Evolutionary conservation across 2,113 vertebrate species (phyloP), one percentile per base, ranked within the genome.

Genomic region (Verasper variegatus): DNA sequence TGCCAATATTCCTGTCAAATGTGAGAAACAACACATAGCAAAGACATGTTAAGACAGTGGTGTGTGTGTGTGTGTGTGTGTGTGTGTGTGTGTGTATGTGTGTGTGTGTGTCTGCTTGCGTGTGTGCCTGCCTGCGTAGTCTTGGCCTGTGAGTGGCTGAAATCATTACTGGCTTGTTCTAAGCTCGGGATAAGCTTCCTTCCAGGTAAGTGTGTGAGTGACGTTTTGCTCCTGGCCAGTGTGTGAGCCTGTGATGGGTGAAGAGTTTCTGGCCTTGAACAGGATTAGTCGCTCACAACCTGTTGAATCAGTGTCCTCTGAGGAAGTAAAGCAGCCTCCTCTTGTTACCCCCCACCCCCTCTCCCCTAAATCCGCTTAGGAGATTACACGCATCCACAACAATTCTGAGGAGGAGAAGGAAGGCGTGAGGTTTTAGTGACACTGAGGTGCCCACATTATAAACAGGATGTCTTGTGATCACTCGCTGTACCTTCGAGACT

Each of bases 1-100:
- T 97, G 82, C 96, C 96, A 0, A 99, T 99, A 92, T 99, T 98
- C 92, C 97, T 99, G 93, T 52, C 15, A 0, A 78, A 56, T 15
- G 37, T 0, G 18, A 63, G 23, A 69, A 67, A 78, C 0, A 40
- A 37, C 9, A 61, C 9, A 61, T 35, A 7, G 74, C 70, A 62
- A 54, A n/a, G 18, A 70, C 45, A 63, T 11, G 58, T 47, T 7
- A 52, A 52, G 35, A 78, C 21, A 47, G 47, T 1, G n/a, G 27
- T 20, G 8, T 1, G 17, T 14, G 20, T 5, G 10, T 3, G n/a
- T 55, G 21, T 55, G 9, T 4, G 9, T 0, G 20, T 23, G 52
- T 55, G 7, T 10, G 27, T 20, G 8, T 1, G 17, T 5, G 20
- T 5, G 10, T 1, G 10, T 24, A 11, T 55, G 2, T 5, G 17